Base-by-base conservation (phyloP, 2,888 invertebrate species). In the Agrochola circellaris region DNA sequence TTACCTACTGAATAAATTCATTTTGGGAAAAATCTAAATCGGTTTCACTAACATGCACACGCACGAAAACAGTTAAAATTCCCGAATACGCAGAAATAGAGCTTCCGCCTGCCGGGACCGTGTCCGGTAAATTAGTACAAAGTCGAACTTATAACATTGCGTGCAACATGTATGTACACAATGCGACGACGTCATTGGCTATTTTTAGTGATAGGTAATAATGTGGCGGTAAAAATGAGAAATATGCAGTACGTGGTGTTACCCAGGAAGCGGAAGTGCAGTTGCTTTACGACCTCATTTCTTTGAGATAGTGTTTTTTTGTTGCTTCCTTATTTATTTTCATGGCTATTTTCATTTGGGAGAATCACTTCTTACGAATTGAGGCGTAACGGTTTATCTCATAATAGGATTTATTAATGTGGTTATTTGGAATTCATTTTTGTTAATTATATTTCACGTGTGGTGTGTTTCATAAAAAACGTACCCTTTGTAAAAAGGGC, bases 51-150 rank as follows among this genome's bases (percentile, higher is more conserved):
- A 20, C 13, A 48, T 13, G 45, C 45, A 56, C 65, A 71, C 73
- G 66, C 81, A 81, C 66, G 45, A 80, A 75, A 65, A 58, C 58
- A 17, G 65, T 77, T 68, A 72, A 74, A 76, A 77, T 77, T 82
- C 56, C 34, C 15, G 15, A 72, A 74, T 54, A 62, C 42, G 34
- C 82, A 56, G 72, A 77, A 83, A 85, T 71, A 77, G 68, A 68
- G 42, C 45, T 85, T 85, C 77, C 86, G 86, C 68, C 62, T 9
- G 11, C 30, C 26, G 64, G 34, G 68, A 71, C 77, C 77, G 73
- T 72, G 65, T 77, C 82, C 60, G 75, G 73, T 61, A 56, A 85
- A 73, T 42, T 66, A 48, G 65, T 70, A 85, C 83, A 72, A 77
- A 60, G 73, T 85, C 54, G 34, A 65, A 45, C 77, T 81, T 68